phyloP scores from a whole-genome alignment of 1,140 invertebrate species.

The Drosophila lowei region DNA sequence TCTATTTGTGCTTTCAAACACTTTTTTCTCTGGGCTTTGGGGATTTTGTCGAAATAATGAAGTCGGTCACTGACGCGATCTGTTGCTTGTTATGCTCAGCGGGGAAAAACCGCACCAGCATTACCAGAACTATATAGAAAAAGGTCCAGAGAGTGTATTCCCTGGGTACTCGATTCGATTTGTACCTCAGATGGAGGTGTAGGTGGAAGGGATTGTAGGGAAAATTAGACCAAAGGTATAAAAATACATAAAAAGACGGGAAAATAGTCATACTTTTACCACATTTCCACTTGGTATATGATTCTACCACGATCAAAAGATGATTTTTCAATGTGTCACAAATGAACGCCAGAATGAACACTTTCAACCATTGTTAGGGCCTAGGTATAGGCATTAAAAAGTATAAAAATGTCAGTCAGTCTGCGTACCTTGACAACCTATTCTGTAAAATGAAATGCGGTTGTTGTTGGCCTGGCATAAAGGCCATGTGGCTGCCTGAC shows the following conservation, averaged over 20 bases:
- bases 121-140: constrained; percentile 18
- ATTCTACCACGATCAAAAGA: no score
- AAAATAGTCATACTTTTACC: no score
- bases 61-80: constrained; percentile 60
- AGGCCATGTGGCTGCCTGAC: constrained; percentile 2
- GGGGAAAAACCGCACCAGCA: constrained; percentile 16
- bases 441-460: constrained; percentile 48
- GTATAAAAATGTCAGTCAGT: constrained; percentile 35
- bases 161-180: not conserved
- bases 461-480: constrained; percentile 18
- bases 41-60: constrained; percentile 66
- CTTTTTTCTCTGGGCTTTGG: constrained; percentile 35
- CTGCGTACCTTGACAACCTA: constrained; percentile 29
- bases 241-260: no score
- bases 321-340: no score
- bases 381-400: constrained; percentile 30
- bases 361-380: no score
- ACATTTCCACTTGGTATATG: no score
- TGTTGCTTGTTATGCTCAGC: constrained; percentile 52
- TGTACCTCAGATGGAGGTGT: no score
- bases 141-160: constrained; percentile 1
- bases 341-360: no score
- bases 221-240: no score
- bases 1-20: constrained; percentile 29
- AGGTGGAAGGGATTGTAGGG: no score